Conservation (phyloP, 2,888 invertebrate genomes). For the Zaprionus obscuricornis region DNA sequence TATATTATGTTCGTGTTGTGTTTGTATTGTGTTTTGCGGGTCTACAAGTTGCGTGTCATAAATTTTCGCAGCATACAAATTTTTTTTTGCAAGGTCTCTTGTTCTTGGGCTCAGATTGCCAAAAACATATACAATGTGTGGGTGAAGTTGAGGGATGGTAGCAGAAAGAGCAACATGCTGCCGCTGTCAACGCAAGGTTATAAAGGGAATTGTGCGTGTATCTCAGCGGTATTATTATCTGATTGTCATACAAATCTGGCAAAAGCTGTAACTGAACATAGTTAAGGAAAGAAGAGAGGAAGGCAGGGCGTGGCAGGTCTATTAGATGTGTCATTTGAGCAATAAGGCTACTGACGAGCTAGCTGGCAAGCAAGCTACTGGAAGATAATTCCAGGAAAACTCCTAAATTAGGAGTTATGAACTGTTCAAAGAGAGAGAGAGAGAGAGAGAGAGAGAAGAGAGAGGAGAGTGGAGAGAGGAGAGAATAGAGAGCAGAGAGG, state of each 20-base stretch:
- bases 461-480: no score
- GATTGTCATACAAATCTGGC: slow-evolving; percentile 71
- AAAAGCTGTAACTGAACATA: neutral
- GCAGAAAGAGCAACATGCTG: slow-evolving; percentile 63
- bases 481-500: no score
- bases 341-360: slow-evolving; percentile 23
- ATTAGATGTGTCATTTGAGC: neutral
- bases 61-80: slow-evolving; percentile 80
- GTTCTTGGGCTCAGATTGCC: slow-evolving; percentile 1
- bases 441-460: no score
- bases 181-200: slow-evolving; percentile 68
- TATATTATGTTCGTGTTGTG: slow-evolving; percentile 42
- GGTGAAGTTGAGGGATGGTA: neutral
- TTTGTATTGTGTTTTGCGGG: slow-evolving; percentile 68
- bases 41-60: slow-evolving; percentile 79
- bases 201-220: slow-evolving; percentile 81
- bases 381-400: no score
- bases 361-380: no score
- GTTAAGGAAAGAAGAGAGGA: neutral
- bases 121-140: neutral
- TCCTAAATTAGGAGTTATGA: no score
- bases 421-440: no score
- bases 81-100: slow-evolving; percentile 68
- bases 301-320: neutral
- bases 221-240: slow-evolving; percentile 78